Base-by-base conservation (phyloP, 2,888 invertebrate species). In the Microctonus brassicae region DNA sequence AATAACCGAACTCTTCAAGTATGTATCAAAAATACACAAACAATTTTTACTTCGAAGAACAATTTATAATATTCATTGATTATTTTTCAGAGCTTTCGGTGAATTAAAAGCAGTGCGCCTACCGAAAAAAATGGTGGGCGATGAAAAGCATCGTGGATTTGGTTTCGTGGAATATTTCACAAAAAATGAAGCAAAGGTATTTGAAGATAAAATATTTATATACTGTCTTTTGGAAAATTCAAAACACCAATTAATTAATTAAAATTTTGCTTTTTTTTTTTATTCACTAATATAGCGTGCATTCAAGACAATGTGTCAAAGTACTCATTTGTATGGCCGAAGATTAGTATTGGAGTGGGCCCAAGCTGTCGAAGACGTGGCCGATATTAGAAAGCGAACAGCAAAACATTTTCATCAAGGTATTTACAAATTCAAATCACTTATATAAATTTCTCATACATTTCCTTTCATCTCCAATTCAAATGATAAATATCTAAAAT, bases 291-390 rank as follows among this genome's bases (percentile, higher is more conserved):
- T 79, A 89, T 90, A 96, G 94, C 91, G 93, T 85, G 99, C 99
- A 0, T 97, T 98, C 88, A 94, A 97, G 76, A 94, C 96, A 0
- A 87, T 98, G n/a, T 93, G 95, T 79, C 96, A 96, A 86, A 98
- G 98, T 81, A 99, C 99, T 68, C 99, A 99, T 91, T 94, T 99
- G 88, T 99, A 97, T 88, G 99, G 99, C 0, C 91, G 99, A 77
- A 91, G 98, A 69, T 89, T 99, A 80, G 98, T 97, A 0, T 89
- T 99, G 73, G 98, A 99, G 89, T 99, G 99, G 99, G 97, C 97
- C 0, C 91, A 94, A 70, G 91, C 93, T 62, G 92, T 93, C 39
- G 94, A 95, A 84, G 92, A 92, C 75, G 90, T 98, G 7, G 93
- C 93, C 13, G 91, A 94, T 75, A 89, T 98, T 72, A 90, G 98